A percentile compares a stretch with the other conserved stretches of the same genome.
phyloP scores from a whole-genome alignment of 2,888 invertebrate species.

The Choristoneura rosaceana region DNA sequence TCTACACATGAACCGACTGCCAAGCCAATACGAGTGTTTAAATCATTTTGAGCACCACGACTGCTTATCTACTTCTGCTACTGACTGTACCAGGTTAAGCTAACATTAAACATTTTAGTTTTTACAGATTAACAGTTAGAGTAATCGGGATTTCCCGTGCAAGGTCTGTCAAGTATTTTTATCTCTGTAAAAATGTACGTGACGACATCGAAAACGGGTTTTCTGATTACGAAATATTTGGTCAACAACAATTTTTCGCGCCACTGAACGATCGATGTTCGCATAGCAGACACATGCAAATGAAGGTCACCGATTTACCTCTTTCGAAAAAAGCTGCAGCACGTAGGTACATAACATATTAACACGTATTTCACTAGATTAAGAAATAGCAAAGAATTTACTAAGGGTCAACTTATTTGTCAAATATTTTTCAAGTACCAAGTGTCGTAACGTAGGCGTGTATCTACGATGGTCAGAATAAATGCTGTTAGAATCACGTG shows the following conservation, averaged over 20 bases:
- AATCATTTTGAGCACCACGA: too few species aligned
- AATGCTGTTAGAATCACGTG: constrained; percentile 47
- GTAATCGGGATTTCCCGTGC: constrained; percentile 17
- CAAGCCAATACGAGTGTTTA: too few species aligned
- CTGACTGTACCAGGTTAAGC: neutral
- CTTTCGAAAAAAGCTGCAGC: constrained; percentile 49
- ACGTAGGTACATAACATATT: constrained; percentile 47
- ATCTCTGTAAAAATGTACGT: constrained; percentile 44
- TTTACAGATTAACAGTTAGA: constrained; percentile 13
- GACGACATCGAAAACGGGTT: constrained; percentile 62
- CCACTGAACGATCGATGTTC: constrained; percentile 61
- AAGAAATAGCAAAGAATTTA: constrained; percentile 27
- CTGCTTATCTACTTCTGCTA: too few species aligned
- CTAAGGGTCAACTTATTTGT: constrained; percentile 30
- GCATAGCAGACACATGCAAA: constrained; percentile 51
- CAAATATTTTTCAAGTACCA: constrained; percentile 25
- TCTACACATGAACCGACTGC: too few species aligned
- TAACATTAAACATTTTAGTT: neutral
- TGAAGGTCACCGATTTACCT: constrained; percentile 61
- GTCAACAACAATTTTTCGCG: constrained; percentile 67
- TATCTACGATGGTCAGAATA: constrained; percentile 31
- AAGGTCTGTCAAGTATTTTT: constrained; percentile 21
- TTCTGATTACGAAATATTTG: constrained; percentile 66
- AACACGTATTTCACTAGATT: constrained; percentile 35
- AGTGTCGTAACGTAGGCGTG: constrained; percentile 37